A percentile compares a stretch with the other conserved stretches of the same genome.
phyloP scores from a whole-genome alignment of 1,140 invertebrate species.

The Brachionus manjavacas region DNA sequence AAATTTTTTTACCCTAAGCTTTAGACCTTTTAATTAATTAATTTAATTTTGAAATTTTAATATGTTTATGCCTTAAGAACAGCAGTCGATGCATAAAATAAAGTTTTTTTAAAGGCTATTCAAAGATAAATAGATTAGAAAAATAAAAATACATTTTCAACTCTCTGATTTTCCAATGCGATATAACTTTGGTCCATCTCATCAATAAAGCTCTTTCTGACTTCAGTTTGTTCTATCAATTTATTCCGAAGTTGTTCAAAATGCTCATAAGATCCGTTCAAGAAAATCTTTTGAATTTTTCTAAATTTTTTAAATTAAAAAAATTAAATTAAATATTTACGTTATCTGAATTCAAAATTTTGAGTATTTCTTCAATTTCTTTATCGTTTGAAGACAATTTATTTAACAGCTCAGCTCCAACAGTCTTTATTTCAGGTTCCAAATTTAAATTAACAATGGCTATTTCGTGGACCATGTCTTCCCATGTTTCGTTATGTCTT shows the following conservation, averaged over 20 bases:
- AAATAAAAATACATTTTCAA: slow-evolving; percentile 47
- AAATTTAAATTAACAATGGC: slow-evolving; percentile 19
- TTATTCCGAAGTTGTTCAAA: slow-evolving; percentile 48
- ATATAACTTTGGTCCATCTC: slow-evolving; percentile 48
- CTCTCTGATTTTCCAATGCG: slow-evolving; percentile 49
- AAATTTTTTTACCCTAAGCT: no score
- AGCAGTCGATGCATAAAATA: no score
- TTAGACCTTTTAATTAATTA: no score
- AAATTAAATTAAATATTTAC: background rate
- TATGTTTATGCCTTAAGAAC: no score
- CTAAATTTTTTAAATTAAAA: background rate
- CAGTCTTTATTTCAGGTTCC: slow-evolving; percentile 10
- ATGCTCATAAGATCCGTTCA: background rate
- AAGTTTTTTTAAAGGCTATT: no score
- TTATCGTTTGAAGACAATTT: background rate
- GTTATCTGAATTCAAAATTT: background rate
- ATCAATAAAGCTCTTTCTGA: slow-evolving; percentile 48
- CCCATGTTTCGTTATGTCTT: slow-evolving; percentile 41
- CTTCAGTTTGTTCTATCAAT: slow-evolving; percentile 47
- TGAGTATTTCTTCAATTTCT: background rate
- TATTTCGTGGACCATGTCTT: slow-evolving; percentile 36
- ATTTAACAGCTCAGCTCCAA: background rate
- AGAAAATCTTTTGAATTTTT: background rate
- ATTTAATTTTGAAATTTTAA: no score
- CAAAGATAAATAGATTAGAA: background rate